Percentiles rank a stretch among this genome's conserved stretches.
Conservation (phyloP, 1,140 invertebrate genomes). For the Apis dorsata region DNA sequence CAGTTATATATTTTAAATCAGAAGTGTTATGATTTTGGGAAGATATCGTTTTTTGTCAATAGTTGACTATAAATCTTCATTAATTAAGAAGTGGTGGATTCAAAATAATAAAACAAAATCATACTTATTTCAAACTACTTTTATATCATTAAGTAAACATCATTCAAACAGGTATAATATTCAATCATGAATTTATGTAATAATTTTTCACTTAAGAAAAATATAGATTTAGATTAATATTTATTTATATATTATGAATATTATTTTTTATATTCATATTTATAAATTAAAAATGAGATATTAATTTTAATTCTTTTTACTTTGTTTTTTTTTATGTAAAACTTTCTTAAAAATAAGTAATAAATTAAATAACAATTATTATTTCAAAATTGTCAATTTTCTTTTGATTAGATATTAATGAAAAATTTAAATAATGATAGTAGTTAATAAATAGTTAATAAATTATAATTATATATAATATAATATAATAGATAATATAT, state of each 20-base stretch:
- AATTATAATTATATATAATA: not conserved
- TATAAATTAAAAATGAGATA: too few relatives aligned
- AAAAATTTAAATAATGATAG: not conserved
- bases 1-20: slow-evolving; percentile 18
- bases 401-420: not conserved
- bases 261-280: too few relatives aligned
- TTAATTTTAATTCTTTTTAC: too few relatives aligned
- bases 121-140: slow-evolving; percentile 27
- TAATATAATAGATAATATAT: too few relatives aligned
- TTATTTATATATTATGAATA: not conserved
- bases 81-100: slow-evolving; percentile 60
- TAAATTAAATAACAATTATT: too few relatives aligned
- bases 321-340: too few relatives aligned
- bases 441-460: not conserved
- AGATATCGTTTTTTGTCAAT: slow-evolving; percentile 69
- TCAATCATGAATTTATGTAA: not conserved
- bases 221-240: not conserved
- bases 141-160: slow-evolving; percentile 22
- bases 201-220: not conserved
- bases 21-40: slow-evolving; percentile 76
- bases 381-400: too few relatives aligned
- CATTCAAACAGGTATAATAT: slow-evolving; percentile 47
- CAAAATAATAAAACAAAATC: slow-evolving; percentile 18
- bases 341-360: too few relatives aligned
- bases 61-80: slow-evolving; percentile 60